Conservation (phyloP, 2,888 invertebrate species). For the Scaptomyza reducta region DNA sequence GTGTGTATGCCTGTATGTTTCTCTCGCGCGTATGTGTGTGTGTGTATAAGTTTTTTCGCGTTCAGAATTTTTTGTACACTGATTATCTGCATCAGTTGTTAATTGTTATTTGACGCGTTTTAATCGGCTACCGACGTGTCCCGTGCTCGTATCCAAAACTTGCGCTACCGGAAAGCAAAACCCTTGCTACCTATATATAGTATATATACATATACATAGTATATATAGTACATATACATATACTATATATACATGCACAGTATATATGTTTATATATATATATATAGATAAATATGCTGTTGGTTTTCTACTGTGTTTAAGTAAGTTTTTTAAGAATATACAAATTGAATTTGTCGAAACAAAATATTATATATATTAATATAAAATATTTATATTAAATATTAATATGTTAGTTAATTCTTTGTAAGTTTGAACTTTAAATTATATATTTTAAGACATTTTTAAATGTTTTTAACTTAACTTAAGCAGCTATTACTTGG, state of each 20-base stretch:
- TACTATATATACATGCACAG: background rate
- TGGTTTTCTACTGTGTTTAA: background rate
- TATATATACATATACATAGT: background rate
- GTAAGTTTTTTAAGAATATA: background rate
- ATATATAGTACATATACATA: background rate
- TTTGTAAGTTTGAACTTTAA: background rate
- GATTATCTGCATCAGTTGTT: slow-evolving; percentile 83
- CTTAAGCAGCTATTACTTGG: too few relatives aligned
- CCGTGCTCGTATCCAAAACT: slow-evolving; percentile 44
- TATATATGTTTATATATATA: background rate
- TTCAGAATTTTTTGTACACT: slow-evolving; percentile 78
- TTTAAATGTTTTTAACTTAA: too few relatives aligned
- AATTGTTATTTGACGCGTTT: slow-evolving; percentile 84
- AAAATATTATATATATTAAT: too few relatives aligned
- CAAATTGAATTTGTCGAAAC: too few relatives aligned
- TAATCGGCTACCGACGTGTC: slow-evolving; percentile 80
- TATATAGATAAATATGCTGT: background rate
- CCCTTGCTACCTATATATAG: background rate
- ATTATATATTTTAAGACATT: too few relatives aligned
- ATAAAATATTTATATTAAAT: too few relatives aligned
- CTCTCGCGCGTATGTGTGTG: slow-evolving; percentile 21
- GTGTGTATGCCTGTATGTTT: slow-evolving; percentile 25
- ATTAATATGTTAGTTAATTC: background rate
- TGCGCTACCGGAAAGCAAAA: slow-evolving; percentile 22
- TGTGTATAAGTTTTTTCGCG: slow-evolving; percentile 60